These are phyloP conservation scores for Nothobranchius kuhntae DNA, from an alignment of 2,113 vertebrate genomes.

Conservation along the genomic window DNA sequence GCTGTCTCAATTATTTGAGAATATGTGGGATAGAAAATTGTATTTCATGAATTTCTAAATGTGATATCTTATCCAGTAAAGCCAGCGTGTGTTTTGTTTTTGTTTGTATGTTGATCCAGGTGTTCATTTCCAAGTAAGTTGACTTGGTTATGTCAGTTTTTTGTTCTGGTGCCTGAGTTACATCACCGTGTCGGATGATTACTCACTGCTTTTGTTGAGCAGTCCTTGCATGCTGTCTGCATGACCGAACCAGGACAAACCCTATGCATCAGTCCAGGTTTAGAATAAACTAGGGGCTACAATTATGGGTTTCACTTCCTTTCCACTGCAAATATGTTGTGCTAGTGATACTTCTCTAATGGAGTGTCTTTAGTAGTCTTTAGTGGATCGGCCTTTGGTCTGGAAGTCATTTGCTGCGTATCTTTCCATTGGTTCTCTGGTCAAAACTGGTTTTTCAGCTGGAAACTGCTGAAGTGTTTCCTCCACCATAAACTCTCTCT, in stretches of 20 bases:
- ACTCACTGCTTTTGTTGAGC: too few relatives aligned
- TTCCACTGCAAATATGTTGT: neutral
- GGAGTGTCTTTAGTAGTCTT: neutral
- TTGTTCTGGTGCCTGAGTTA: too few relatives aligned
- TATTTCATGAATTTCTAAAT: too few relatives aligned
- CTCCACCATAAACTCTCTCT: slow-evolving; percentile 60
- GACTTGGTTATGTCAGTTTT: too few relatives aligned
- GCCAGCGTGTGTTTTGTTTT: too few relatives aligned
- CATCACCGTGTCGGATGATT: too few relatives aligned
- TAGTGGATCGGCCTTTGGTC: neutral
- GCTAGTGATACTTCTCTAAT: neutral
- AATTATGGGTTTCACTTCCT: neutral
- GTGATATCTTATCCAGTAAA: too few relatives aligned
- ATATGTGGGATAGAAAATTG: too few relatives aligned
- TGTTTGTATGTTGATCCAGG: too few relatives aligned
- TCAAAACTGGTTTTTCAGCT: slow-evolving; percentile 40
- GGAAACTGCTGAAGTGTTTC: slow-evolving; percentile 80
- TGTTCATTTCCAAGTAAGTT: too few relatives aligned
- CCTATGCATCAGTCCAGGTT: neutral
- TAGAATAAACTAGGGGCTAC: neutral
- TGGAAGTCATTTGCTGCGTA: slow-evolving; percentile 1
- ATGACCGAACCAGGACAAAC: neutral
- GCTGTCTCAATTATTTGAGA: too few relatives aligned
- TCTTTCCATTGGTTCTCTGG: slow-evolving; percentile 26
- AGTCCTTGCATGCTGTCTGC: too few relatives aligned